A percentile compares a stretch with the other conserved stretches of the same genome.
Conservation (phyloP, 2,888 invertebrate species). For the Eristalis pertinax region DNA sequence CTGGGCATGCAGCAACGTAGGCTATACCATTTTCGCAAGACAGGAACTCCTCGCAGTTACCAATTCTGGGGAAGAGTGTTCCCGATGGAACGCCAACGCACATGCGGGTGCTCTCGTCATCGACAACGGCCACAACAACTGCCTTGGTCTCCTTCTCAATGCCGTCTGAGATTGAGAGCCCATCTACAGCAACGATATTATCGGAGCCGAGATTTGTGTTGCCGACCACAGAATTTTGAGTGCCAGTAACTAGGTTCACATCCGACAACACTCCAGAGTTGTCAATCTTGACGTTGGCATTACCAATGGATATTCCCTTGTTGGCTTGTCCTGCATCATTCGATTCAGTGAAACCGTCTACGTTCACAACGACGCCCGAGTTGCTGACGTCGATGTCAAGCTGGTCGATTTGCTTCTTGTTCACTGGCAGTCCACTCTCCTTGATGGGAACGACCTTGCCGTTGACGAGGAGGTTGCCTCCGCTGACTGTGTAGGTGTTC, state of each 20-base stretch:
- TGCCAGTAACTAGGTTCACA: neutral
- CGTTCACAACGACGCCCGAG: neutral
- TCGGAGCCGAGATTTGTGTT: neutral
- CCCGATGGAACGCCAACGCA: conserved; percentile 18
- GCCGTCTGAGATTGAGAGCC: neutral
- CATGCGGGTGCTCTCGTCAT: neutral
- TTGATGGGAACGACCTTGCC: conserved; percentile 7
- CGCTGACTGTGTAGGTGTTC: neutral
- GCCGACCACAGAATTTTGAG: neutral
- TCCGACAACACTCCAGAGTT: neutral
- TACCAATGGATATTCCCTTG: neutral
- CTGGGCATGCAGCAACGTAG: conserved; percentile 30
- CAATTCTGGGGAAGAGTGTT: neutral
- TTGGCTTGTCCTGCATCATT: neutral
- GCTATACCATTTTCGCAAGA: conserved; percentile 29
- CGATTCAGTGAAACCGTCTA: neutral
- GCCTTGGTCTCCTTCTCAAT: conserved; percentile 8
- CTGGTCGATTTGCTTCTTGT: neutral
- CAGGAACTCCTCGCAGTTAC: conserved; percentile 26
- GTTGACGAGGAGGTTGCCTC: conserved; percentile 17
- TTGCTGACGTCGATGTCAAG: neutral
- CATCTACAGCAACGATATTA: neutral
- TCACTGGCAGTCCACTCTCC: conserved; percentile 25
- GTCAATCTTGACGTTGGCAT: conserved; percentile 5
- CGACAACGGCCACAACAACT: conserved; percentile 15